Evolutionary conservation across 2,113 vertebrate genomes (phyloP).

Genomic region (Oenanthe oenanthe): DNA sequence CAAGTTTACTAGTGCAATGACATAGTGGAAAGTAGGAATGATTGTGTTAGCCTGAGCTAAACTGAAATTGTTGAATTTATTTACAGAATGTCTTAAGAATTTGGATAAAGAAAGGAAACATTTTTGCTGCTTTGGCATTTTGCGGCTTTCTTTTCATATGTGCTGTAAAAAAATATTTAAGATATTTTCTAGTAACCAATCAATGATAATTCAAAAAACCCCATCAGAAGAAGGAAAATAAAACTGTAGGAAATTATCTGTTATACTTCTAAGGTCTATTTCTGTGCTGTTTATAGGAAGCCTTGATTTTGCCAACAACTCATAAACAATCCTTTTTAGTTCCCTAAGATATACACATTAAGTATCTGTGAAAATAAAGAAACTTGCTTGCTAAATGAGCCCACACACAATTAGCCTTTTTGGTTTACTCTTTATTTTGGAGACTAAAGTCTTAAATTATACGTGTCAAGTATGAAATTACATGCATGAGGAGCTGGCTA

Average conservation of each 20-base stretch:
- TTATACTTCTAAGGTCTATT: neutral
- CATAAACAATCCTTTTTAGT: neutral
- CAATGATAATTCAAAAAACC: neutral
- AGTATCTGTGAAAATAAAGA: neutral
- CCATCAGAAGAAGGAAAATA: neutral
- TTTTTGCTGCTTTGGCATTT: constrained; percentile 1
- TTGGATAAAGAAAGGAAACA: neutral
- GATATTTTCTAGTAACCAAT: neutral
- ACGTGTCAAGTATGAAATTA: neutral
- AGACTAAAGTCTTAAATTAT: neutral
- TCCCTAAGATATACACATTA: neutral
- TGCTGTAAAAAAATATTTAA: neutral
- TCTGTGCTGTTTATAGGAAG: neutral
- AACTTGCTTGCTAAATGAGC: neutral
- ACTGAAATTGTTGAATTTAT: neutral
- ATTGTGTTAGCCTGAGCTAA: neutral
- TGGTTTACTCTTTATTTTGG: neutral
- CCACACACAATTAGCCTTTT: neutral
- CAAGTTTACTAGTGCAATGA: neutral
- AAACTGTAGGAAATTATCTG: neutral
- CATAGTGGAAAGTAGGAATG: neutral
- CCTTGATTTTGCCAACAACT: neutral
- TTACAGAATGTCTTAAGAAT: neutral
- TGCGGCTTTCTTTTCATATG: neutral
- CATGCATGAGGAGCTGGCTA: neutral